Evolutionary conservation across 2,113 vertebrate species (phyloP).

Genomic region (Campylomormyrus numenius): DNA sequence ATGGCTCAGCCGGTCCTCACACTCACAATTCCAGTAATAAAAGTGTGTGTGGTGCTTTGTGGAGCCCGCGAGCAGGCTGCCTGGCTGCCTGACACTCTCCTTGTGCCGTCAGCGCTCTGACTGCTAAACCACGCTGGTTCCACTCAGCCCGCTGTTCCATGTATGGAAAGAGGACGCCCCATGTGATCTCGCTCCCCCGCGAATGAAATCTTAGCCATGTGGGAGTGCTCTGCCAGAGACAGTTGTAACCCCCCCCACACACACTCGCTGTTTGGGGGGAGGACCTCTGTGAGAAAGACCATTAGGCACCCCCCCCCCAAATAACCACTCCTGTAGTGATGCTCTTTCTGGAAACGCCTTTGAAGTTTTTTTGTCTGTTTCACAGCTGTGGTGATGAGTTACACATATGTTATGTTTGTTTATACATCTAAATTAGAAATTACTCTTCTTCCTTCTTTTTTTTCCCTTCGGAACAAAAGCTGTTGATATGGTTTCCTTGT

Average conservation of each 20-base stretch:
- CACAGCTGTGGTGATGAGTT: neutral
- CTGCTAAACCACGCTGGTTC: constrained; percentile 37
- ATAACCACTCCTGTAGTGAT: neutral
- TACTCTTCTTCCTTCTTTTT: neutral
- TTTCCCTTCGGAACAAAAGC: neutral
- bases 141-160: constrained; percentile 55
- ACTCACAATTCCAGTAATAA: neutral
- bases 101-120: constrained; percentile 4
- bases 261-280: neutral
- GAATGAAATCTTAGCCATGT: constrained; percentile 69
- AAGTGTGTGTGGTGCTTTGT: neutral
- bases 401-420: neutral
- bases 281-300: neutral
- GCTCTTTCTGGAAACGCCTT: neutral
- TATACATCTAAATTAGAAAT: neutral
- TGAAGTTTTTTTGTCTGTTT: constrained; percentile 6
- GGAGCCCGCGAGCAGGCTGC: neutral
- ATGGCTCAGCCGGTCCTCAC: constrained; percentile 52
- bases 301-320: neutral
- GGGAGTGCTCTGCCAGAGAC: constrained; percentile 34
- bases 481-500: neutral
- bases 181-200: constrained; percentile 67
- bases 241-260: constrained; percentile 2
- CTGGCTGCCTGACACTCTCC: neutral
- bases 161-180: constrained; percentile 60